Base-by-base conservation (phyloP, 2,113 vertebrate genomes). In the Melanostigma gelatinosum region DNA sequence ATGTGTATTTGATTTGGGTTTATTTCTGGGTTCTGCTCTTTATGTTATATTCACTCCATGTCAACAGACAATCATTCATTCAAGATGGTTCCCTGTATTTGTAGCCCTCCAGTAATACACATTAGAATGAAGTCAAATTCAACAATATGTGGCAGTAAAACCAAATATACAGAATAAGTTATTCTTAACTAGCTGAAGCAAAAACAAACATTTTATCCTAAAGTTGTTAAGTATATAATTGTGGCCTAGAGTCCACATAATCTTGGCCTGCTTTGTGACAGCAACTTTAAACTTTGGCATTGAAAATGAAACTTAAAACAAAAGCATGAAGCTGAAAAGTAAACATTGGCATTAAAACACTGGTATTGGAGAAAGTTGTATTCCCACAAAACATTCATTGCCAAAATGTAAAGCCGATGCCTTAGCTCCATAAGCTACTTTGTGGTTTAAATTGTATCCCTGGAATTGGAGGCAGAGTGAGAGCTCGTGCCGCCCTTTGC, bases 391-490 rank as follows among this genome's bases (percentile, higher is more conserved):
- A 61, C 16, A 9, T 0, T 34, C 8, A 8, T 8, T 32, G 54
- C n/a, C 54, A 57, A 27, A 9, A 27, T 15, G 4, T 57, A 12
- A 57, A 57, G 24, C 15, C 54, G 4, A 11, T 57, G 16, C 27
- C 11, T 4, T 0, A 24, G 18, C n/a, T 55, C 54, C 54, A 4
- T 27, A 6, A 16, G 46, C 50, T 54, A 29, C 34, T 57, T 6
- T 44, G 10, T 11, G 38, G 13, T 27, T 4, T 5, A 34, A 50
- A 36, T 27, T 1, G 2, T 6, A 34, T 62, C 32, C 1, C 1
- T 63, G 50, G 12, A 80, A 72, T 62, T 24, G 4, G 13, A 40
- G 48, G 6, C 77, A 64, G 40, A 89, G 87, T 89, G 82, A 52
- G 68, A 44, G 0, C 68, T 86, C 82, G 1, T n/a, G 2, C 0